phyloP scores from a whole-genome alignment of 2,888 invertebrate species.

The Luperina nickerlii region DNA sequence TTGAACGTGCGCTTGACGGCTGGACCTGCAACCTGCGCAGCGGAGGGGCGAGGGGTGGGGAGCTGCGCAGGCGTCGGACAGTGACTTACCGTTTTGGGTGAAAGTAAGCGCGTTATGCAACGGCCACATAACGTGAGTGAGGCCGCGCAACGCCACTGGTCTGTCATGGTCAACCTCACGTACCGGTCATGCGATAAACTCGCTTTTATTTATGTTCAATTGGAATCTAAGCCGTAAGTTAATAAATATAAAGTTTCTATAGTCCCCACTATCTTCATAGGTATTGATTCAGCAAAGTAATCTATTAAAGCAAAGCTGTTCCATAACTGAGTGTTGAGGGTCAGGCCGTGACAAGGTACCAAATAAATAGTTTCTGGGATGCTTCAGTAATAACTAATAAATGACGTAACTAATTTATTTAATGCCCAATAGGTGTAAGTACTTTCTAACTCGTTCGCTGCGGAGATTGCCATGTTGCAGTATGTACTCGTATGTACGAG shows the following conservation, averaged over 20 bases:
- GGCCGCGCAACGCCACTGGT: slow-evolving; percentile 29
- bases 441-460: background rate
- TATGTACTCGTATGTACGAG: too few species aligned
- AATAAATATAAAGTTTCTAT: background rate
- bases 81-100: slow-evolving; percentile 76
- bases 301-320: background rate
- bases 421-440: background rate
- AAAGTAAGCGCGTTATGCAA: slow-evolving; percentile 74
- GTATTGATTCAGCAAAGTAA: background rate
- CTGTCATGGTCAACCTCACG: slow-evolving; percentile 58
- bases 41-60: background rate
- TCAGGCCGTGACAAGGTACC: background rate
- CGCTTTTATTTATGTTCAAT: slow-evolving; percentile 18
- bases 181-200: slow-evolving; percentile 5
- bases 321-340: background rate
- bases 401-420: background rate
- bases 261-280: background rate
- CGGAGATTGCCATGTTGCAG: background rate
- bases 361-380: too few species aligned
- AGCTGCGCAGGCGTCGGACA: slow-evolving; percentile 66
- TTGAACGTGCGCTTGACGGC: slow-evolving; percentile 33
- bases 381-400: background rate
- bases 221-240: too few species aligned
- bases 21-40: slow-evolving; percentile 13
- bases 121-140: slow-evolving; percentile 52